Evolutionary conservation across 2,113 vertebrate species (phyloP), one percentile per base, ranked within the genome.

Genomic region (Nannobrachium achirus): DNA sequence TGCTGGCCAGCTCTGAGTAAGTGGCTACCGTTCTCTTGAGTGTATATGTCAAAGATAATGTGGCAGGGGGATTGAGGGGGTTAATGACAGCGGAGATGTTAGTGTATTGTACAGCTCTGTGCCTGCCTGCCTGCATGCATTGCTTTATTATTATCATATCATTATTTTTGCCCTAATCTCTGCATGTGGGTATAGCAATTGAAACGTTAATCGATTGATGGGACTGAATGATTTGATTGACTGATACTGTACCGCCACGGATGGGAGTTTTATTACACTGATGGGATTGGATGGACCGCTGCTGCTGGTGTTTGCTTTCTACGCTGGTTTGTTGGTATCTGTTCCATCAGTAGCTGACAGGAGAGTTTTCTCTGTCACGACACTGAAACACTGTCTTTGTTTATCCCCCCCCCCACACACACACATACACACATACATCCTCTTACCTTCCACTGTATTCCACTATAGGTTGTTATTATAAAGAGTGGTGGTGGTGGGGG

Each of bases 1-100:
- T 91, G 86, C 90, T 86, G 86, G 81, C 88, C 79, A 90, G 89
- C 89, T 81, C 93, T 85, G 90, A 94, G 98, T 99, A 94, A 98
- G 97, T 96, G 89, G 60, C 39, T 9, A 40, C 51, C 80, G 0
- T 71, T 71, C 45, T 73, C 76, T 76, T 80, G 19, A 8, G 10
- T 53, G 63, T 45, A 65, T 45, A 53, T 52, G 20, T 73, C 49
- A 69, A 20, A 59, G 6, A 63, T 33, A 42, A 57, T 44, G 16
- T 61, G 16, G 45, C 38, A 16, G 8, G n/a, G 10, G 58, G 10
- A 50, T 40, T 14, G 42, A 45, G 3, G 10, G 14, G 62, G 25
- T 55, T 9, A 39, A 57, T 40, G 63, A 48, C 7, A 40, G 11
- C 7, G 0, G 9, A 11, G 20, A 41, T 33, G 25, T 33, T n/a